These are phyloP conservation scores for Tinea semifulvella DNA, from an alignment of 2,888 invertebrate genomes.

Conservation along the genomic window DNA sequence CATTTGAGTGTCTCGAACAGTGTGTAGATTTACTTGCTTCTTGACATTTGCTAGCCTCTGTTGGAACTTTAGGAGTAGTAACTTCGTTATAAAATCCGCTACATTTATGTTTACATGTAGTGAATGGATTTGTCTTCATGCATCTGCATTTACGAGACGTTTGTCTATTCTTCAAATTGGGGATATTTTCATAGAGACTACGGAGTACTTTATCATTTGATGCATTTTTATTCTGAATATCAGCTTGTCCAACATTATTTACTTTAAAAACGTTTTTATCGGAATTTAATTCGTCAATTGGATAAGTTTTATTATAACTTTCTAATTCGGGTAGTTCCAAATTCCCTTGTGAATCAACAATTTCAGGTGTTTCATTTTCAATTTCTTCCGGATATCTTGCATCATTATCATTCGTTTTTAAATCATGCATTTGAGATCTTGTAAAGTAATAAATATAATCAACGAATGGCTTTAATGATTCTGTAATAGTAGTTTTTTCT, in stretches of 20 bases:
- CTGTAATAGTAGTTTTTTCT: background rate
- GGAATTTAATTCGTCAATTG: conserved; percentile 15
- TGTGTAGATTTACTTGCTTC: background rate
- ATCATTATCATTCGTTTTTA: background rate
- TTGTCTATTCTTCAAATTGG: background rate
- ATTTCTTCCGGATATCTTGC: background rate
- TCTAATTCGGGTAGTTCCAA: background rate
- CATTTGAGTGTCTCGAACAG: background rate
- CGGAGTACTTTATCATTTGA: conserved; percentile 37
- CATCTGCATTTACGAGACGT: conserved; percentile 26
- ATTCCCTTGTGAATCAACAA: background rate
- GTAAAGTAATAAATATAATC: conserved; percentile 10
- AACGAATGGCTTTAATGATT: background rate
- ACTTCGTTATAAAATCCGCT: conserved; percentile 14
- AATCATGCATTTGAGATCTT: conserved; percentile 2
- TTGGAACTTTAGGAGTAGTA: background rate
- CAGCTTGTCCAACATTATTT: conserved; percentile 10
- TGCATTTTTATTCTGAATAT: background rate
- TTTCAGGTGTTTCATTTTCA: background rate
- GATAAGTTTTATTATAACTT: background rate
- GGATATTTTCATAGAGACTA: conserved; percentile 27
- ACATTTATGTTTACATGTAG: conserved; percentile 25
- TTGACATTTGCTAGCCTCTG: background rate
- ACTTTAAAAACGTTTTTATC: conserved; percentile 18
- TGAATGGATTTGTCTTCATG: conserved; percentile 23